Percentiles rank a stretch among this genome's conserved stretches.
phyloP scores from a whole-genome alignment of 2,888 invertebrate genomes.

The Hyles lineata region DNA sequence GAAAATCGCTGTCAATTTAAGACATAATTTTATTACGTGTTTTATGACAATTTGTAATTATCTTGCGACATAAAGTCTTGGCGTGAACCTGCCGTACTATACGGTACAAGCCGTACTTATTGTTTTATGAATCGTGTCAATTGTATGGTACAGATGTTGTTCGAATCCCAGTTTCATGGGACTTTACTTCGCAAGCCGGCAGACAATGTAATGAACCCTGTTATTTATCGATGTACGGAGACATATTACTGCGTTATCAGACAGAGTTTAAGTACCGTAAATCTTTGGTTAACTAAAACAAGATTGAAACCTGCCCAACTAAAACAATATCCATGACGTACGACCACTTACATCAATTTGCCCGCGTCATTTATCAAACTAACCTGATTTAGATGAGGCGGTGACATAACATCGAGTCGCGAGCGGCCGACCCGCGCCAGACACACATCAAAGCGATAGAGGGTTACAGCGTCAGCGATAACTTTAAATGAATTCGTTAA shows the following conservation, averaged over 20 bases:
- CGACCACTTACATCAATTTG: constrained; percentile 40
- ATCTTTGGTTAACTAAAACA: constrained; percentile 17
- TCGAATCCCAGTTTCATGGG: constrained; percentile 3
- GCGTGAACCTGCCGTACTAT: constrained; percentile 30
- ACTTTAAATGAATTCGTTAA: constrained; percentile 80
- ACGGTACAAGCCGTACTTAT: constrained; percentile 4
- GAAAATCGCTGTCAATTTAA: too few relatives aligned
- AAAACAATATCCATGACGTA: constrained; percentile 21
- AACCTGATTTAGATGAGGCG: constrained; percentile 42
- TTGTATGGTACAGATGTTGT: constrained; percentile 9
- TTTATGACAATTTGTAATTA: neutral
- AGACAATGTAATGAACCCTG: neutral
- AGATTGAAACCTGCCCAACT: constrained; percentile 14
- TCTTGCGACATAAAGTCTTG: neutral
- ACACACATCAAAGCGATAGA: constrained; percentile 65
- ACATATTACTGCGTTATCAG: neutral
- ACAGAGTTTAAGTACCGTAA: constrained; percentile 1
- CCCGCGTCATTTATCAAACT: constrained; percentile 61
- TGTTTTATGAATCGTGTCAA: constrained; percentile 22
- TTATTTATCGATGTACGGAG: neutral
- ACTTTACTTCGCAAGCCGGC: neutral
- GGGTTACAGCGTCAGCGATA: constrained; percentile 61
- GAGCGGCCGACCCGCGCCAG: constrained; percentile 25
- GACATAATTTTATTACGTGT: neutral
- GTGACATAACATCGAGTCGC: constrained; percentile 14